Percentiles rank a stretch among this genome's conserved stretches.
These are phyloP conservation scores for Squalus acanthias DNA, from an alignment of 2,797 vertebrate genomes.

Conservation along the genomic window DNA sequence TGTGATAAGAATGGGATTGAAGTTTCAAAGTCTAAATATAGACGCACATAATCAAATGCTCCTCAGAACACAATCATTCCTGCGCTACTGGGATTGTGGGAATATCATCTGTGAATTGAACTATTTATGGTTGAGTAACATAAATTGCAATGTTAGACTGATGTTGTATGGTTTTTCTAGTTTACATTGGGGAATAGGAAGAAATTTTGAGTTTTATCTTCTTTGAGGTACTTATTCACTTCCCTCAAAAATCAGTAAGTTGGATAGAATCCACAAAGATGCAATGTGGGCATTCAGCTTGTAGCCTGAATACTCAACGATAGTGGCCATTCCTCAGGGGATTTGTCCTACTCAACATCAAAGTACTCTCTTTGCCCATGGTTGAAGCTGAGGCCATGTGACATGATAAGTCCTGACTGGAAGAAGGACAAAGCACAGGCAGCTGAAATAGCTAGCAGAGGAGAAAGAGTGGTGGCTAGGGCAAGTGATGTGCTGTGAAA, in stretches of 20 bases:
- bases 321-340: not conserved
- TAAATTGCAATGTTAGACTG: not conserved
- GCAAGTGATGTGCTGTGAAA: not conserved
- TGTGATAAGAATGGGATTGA: constrained; percentile 13
- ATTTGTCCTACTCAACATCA: not conserved
- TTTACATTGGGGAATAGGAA: not conserved
- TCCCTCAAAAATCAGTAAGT: not conserved
- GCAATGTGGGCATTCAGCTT: not conserved
- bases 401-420: not conserved
- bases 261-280: not conserved
- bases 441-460: not conserved
- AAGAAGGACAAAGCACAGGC: not conserved
- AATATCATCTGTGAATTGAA: not conserved
- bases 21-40: constrained; percentile 34
- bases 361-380: not conserved
- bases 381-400: not conserved
- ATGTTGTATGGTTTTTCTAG: not conserved
- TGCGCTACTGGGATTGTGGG: not conserved
- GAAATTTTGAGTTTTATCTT: not conserved
- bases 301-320: not conserved
- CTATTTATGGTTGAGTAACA: not conserved
- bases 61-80: not conserved
- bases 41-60: not conserved
- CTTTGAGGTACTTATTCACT: not conserved
- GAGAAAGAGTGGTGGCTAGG: not conserved